Percentiles rank a stretch among this genome's conserved stretches.
phyloP scores from a whole-genome alignment of 2,797 vertebrate genomes.

The Leptodactylus fallax region DNA sequence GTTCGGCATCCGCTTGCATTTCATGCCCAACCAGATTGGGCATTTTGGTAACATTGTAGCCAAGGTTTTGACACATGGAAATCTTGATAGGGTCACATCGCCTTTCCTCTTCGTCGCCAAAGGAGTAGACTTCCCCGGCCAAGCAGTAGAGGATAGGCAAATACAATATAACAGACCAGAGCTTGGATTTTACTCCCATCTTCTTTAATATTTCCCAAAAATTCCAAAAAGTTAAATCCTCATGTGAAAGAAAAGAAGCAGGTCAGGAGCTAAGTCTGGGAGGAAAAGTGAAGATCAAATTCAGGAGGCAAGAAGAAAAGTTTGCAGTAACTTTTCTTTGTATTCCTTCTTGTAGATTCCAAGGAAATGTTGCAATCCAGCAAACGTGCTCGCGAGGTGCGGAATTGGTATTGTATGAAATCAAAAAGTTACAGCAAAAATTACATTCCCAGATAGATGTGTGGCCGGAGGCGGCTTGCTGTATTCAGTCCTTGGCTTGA shows the following conservation, averaged over 20 bases:
- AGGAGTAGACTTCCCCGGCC: constrained; percentile 74
- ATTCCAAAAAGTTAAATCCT: background rate
- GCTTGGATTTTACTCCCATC: constrained; percentile 31
- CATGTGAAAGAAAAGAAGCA: background rate
- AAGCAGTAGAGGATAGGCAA: constrained; percentile 60
- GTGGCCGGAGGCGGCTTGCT: constrained; percentile 8
- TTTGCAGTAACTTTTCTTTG: constrained; percentile 21
- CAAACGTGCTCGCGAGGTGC: background rate
- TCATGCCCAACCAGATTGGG: constrained; percentile 97
- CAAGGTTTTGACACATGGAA: constrained; percentile 96
- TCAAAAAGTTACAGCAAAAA: background rate
- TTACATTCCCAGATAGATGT: constrained; percentile 29
- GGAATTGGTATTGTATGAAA: background rate
- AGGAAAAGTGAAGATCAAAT: background rate
- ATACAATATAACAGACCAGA: constrained; percentile 12
- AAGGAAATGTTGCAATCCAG: constrained; percentile 11
- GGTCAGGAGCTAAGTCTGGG: background rate
- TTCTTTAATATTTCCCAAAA: background rate
- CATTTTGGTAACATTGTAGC: constrained; percentile 99
- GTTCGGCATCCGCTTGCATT: constrained; percentile 94
- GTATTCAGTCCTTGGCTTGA: background rate
- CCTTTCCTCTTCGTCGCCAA: constrained; percentile 92
- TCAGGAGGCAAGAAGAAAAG: background rate
- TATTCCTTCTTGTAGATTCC: constrained; percentile 6
- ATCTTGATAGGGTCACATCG: constrained; percentile 97